Evolutionary conservation across 1,140 invertebrate genomes (phyloP), one percentile per base, ranked within the genome.

Genomic region (Agrypnia vestita): DNA sequence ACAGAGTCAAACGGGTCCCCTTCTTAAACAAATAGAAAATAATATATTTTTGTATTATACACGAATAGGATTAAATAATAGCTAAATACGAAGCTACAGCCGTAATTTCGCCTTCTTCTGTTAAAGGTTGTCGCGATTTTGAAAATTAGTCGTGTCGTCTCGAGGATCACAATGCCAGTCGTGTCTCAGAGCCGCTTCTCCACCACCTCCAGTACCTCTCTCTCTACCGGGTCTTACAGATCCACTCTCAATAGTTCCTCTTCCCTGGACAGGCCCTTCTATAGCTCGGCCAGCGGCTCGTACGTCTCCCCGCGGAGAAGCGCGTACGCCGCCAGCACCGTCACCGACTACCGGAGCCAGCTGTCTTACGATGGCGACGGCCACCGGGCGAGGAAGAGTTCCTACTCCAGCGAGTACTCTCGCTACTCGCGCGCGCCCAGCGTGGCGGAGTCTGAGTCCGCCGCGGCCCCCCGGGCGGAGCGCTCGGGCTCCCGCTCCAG

Each of bases 161-260:
- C 71, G 71, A 51, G 51, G 35, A 69, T 75, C 84, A 91, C 85
- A 84, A 92, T 92, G 91, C 91, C 91, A 74, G 91, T 91, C 13
- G 86, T 91, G n/a, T 91, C 91, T 25, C 91, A 90, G 12, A 89
- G 90, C 46, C 84, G 90, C 7, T 89, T 86, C 77, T 86, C 84
- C 53, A 85, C 86, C 3, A 84, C 87, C 6, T 86, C 87, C 25
- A 82, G 11, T 84, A 79, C 85, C 53, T 86, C 85, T 47, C 85
- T 84, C 15, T 86, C 86, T 73, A 86, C 84, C 3, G 89, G 90
- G 0, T 90, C 90, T 0, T 91, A 90, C 80, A 84, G 91, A 44
- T 90, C 90, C 0, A 87, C 89, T 0, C 83, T 89, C 56, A 87
- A 86, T 71, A 88, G 90, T 0, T 86, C 90, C 0, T 85, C 86